Conservation (phyloP, 1,140 invertebrate genomes). For the Gonioctena quinquepunctata region DNA sequence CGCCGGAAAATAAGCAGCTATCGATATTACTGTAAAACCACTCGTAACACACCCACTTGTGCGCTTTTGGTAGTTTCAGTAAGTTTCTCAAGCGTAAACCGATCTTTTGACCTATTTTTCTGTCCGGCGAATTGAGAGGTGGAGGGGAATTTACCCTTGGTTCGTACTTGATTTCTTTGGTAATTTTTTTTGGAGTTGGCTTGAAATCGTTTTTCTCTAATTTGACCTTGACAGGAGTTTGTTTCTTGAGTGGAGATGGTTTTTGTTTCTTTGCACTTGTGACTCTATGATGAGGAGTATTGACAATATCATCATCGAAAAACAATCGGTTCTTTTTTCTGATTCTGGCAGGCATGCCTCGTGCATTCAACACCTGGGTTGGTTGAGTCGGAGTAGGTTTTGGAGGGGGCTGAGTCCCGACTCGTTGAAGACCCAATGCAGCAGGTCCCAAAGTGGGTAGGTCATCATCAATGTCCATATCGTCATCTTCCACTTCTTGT, state of each 20-base stretch:
- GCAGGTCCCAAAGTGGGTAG: constrained; percentile 73
- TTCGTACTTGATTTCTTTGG: constrained; percentile 54
- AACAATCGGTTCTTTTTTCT: constrained; percentile 89
- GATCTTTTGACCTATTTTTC: constrained; percentile 83
- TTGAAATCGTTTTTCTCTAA: constrained; percentile 24
- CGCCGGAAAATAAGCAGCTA: constrained; percentile 90
- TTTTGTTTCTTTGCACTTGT: constrained; percentile 67
- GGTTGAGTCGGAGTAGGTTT: constrained; percentile 71
- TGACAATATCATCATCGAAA: constrained; percentile 90
- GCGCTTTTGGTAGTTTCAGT: constrained; percentile 97
- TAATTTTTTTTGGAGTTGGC: constrained; percentile 39
- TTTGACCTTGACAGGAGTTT: constrained; percentile 57
- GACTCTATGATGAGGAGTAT: constrained; percentile 71
- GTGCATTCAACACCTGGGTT: constrained; percentile 76
- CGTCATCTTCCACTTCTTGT: constrained; percentile 63
- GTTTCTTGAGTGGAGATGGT: constrained; percentile 57
- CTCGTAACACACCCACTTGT: constrained; percentile 99
- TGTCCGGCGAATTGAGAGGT: constrained; percentile 65
- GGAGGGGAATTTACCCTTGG: constrained; percentile 36
- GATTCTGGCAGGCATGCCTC: constrained; percentile 87
- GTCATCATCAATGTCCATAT: constrained; percentile 66
- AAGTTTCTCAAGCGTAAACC: constrained; percentile 91
- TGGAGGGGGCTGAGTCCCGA: constrained; percentile 73
- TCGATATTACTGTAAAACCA: constrained; percentile 99
- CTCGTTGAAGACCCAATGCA: constrained; percentile 75